Conservation (phyloP, 2,888 invertebrate species). For the Scaeva pyrastri region DNA sequence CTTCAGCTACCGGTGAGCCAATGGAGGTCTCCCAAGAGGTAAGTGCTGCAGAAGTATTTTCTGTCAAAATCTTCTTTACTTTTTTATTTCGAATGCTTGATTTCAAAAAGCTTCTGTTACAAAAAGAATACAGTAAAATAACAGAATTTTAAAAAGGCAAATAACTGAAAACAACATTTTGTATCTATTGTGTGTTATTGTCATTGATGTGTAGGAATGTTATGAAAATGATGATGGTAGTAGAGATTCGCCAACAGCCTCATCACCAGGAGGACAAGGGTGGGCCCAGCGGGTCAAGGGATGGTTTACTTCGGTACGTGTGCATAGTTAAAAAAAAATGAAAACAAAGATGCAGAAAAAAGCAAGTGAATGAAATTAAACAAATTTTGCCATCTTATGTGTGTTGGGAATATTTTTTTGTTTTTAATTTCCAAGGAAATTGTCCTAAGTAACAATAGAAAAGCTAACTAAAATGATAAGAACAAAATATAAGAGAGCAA, state of each 20-base stretch:
- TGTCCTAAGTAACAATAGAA: constrained; percentile 25
- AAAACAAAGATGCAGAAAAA: constrained; percentile 67
- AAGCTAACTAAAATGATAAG: background rate
- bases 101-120: constrained; percentile 72
- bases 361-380: constrained; percentile 65
- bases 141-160: constrained; percentile 58
- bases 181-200: constrained; percentile 71
- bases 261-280: constrained; percentile 86
- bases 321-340: constrained; percentile 78
- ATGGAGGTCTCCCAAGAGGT: constrained; percentile 85
- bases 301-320: constrained; percentile 90
- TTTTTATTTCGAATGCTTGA: constrained; percentile 72
- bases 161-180: constrained; percentile 57
- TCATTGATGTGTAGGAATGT: constrained; percentile 82
- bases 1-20: constrained; percentile 83
- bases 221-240: constrained; percentile 83
- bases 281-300: constrained; percentile 89
- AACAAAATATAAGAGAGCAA: constrained; percentile 80
- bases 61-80: constrained; percentile 40
- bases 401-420: constrained; percentile 22
- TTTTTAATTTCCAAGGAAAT: constrained; percentile 30
- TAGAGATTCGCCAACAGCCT: constrained; percentile 83
- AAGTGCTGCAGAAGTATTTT: constrained; percentile 71
- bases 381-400: constrained; percentile 65
- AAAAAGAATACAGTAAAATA: constrained; percentile 53